Percentiles rank a stretch among this genome's conserved stretches.
Conservation (phyloP, 2,113 vertebrate species). For the Tinamus guttatus region DNA sequence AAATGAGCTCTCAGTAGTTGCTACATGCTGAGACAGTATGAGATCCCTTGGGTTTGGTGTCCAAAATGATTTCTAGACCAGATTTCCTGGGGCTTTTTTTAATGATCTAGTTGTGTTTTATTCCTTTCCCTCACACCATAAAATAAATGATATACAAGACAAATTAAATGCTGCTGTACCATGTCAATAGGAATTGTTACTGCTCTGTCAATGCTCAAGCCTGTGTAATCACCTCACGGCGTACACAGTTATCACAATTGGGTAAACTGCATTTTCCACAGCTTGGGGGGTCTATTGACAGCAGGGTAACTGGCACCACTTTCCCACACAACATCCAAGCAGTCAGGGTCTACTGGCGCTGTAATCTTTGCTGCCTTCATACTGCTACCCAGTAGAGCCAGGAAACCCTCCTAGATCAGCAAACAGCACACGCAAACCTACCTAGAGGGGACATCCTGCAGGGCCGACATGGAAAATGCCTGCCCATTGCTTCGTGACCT, state of each 20-base stretch:
- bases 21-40: not conserved
- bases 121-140: not conserved
- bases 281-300: not conserved
- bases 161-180: not conserved
- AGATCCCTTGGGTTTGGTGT: not conserved
- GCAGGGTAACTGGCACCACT: accelerated
- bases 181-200: not conserved
- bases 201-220: not conserved
- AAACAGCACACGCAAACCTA: not conserved
- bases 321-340: not conserved
- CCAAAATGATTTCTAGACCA: not conserved
- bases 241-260: accelerated
- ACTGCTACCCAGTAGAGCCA: too few relatives aligned
- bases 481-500: not conserved
- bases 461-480: not conserved
- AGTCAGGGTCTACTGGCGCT: not conserved
- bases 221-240: not conserved
- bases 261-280: not conserved
- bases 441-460: not conserved
- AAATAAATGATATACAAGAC: not conserved
- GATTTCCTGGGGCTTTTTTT: not conserved
- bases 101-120: not conserved
- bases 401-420: not conserved
- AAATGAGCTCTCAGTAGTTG: not conserved
- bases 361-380: not conserved